Evolutionary conservation across 2,113 vertebrate genomes (phyloP), one percentile per base, ranked within the genome.

Genomic region (Glaucidium brasilianum): DNA sequence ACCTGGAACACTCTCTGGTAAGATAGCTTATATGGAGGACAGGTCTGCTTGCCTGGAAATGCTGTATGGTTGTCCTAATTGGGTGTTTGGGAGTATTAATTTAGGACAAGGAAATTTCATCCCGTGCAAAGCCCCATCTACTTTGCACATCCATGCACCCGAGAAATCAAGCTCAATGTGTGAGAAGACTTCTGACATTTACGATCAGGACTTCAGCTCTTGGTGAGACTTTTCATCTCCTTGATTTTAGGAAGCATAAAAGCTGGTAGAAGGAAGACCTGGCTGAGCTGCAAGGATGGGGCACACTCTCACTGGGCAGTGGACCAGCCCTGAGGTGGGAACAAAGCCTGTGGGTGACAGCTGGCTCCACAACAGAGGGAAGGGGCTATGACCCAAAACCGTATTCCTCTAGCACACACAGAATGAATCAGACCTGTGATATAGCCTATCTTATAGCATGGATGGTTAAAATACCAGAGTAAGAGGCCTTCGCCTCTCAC

Each of bases 221-320:
- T 37, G n/a, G 18, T 21, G 26, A 82, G 25, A 79, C 22, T 52
- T 79, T 43, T 45, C 21, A 20, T n/a, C 9, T 53, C 21, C 47
- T 73, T 23, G 17, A 47, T n/a, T 83, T 53, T 45, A 76, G 32
- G 34, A 86, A 45, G 37, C 19, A 69, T 12, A 34, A 74, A 79
- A 66, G 23, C 41, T 2, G 1, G 11, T 10, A 17, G 59, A 62
- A 64, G 29, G 52, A 90, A 72, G n/a, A 82, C 26, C 1, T 55
- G 49, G 41, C 13, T 59, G 26, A 45, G 41, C 72, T 75, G 43
- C 0, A 0, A 88, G 32, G 30, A 58, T 53, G 56, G 23, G 30
- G 12, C 35, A 82, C 0, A 4, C 27, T 71, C 30, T 35, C 60
- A 69, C 3, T 2, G 1, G 15, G 17, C 7, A 75, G 21, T 0